These are phyloP conservation scores for Frieseomelitta varia DNA, from an alignment of 1,140 invertebrate genomes.

Conservation along the genomic window DNA sequence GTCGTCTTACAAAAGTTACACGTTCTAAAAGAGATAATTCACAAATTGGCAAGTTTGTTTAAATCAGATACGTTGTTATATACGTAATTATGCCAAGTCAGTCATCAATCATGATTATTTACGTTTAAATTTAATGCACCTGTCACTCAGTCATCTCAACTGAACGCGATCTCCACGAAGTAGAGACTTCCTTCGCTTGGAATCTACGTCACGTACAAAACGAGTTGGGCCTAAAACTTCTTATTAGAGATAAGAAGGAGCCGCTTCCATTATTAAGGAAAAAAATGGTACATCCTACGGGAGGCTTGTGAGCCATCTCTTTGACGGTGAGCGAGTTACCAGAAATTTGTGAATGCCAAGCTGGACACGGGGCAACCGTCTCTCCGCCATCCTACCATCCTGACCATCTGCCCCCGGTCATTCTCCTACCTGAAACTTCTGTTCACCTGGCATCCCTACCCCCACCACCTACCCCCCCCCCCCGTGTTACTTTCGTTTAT, in stretches of 20 bases:
- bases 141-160: not conserved
- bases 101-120: too few species aligned
- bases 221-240: slow-evolving; percentile 30
- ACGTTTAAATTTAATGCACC: not conserved
- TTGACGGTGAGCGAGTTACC: slow-evolving; percentile 22
- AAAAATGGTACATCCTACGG: slow-evolving; percentile 24
- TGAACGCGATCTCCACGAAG: not conserved
- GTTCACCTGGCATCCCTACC: slow-evolving; percentile 61
- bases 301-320: not conserved
- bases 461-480: slow-evolving; percentile 25
- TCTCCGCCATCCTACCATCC: slow-evolving; percentile 4
- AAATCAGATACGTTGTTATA: not conserved
- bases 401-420: slow-evolving; percentile 63
- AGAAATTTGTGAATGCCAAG: slow-evolving; percentile 55
- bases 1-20: too few species aligned
- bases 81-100: too few species aligned
- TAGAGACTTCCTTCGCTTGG: not conserved
- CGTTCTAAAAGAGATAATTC: not conserved
- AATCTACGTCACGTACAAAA: slow-evolving; percentile 58
- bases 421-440: slow-evolving; percentile 61
- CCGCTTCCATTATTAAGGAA: slow-evolving; percentile 61
- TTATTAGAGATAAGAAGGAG: slow-evolving; percentile 47
- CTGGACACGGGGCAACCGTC: slow-evolving; percentile 30
- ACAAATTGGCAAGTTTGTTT: not conserved
- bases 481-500: slow-evolving; percentile 67